Conservation (phyloP, 2,888 invertebrate species). For the Dioctria linearis region DNA sequence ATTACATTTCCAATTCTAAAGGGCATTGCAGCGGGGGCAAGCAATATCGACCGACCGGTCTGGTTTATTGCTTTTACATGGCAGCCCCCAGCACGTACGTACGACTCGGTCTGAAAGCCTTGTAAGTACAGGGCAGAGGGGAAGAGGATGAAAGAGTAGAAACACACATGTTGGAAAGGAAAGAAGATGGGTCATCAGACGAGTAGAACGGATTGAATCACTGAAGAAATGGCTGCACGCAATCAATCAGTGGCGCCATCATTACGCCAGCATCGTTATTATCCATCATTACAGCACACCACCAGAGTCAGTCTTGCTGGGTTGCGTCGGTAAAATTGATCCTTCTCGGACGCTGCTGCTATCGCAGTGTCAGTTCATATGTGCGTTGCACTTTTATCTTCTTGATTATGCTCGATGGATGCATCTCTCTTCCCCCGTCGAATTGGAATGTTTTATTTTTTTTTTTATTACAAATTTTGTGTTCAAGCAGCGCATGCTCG, state of each 20-base stretch:
- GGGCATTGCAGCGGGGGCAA: not conserved
- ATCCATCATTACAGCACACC: constrained; percentile 53
- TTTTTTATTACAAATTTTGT: not conserved
- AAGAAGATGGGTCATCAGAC: not conserved
- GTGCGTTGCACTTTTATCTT: no score
- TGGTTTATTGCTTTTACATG: not conserved
- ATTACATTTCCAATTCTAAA: not conserved
- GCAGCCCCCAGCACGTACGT: not conserved
- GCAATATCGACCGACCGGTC: not conserved
- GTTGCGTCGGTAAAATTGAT: not conserved
- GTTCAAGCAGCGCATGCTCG: not conserved
- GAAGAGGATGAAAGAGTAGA: not conserved
- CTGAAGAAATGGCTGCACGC: constrained; percentile 44
- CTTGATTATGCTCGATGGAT: no score
- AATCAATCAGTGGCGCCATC: constrained; percentile 57
- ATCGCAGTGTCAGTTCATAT: not conserved
- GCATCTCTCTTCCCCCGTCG: not conserved
- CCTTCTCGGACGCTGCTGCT: not conserved
- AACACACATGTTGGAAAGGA: no score
- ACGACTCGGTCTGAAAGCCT: not conserved
- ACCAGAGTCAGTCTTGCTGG: constrained; percentile 40
- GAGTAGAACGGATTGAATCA: not conserved
- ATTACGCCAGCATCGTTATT: constrained; percentile 55
- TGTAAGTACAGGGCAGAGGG: not conserved
- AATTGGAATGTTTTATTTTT: not conserved